phyloP scores from a whole-genome alignment of 2,113 vertebrate species.

The Chaenogobius annularis region DNA sequence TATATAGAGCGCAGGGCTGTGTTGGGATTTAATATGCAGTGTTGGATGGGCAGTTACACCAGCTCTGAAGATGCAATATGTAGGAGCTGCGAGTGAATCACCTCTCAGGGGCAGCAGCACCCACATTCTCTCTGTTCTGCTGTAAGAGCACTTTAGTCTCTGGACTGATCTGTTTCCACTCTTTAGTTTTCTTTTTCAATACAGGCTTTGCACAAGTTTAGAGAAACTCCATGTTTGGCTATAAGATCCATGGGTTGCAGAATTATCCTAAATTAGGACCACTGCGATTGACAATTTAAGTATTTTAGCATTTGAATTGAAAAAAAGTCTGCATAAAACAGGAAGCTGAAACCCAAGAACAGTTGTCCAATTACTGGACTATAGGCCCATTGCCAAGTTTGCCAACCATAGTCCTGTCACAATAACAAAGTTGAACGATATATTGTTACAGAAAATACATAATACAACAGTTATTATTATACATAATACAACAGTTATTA shows the following conservation, averaged over 20 bases:
- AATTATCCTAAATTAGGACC: neutral
- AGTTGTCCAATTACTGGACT: too few relatives aligned
- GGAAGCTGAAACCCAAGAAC: too few relatives aligned
- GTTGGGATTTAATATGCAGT: conserved; percentile 4
- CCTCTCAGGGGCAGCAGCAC: neutral
- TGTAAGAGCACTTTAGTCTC: neutral
- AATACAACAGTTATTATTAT: too few relatives aligned
- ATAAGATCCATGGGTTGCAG: neutral
- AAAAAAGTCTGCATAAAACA: too few relatives aligned
- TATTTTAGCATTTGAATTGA: too few relatives aligned
- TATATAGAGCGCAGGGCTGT: neutral
- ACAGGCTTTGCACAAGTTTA: neutral
- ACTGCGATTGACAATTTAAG: neutral
- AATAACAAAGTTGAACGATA: too few relatives aligned
- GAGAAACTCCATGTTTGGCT: neutral
- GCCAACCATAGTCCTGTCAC: too few relatives aligned
- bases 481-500: too few relatives aligned
- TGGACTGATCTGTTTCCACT: neutral
- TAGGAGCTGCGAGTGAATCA: neutral
- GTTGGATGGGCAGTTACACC: conserved; percentile 3
- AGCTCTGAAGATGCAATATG: conserved; percentile 5
- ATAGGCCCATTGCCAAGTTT: too few relatives aligned
- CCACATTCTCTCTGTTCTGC: neutral
- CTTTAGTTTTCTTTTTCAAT: neutral
- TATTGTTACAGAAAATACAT: too few relatives aligned